Evolutionary conservation across 1,140 invertebrate genomes (phyloP), one percentile per base, ranked within the genome.

Genomic region (Prorops nasuta): DNA sequence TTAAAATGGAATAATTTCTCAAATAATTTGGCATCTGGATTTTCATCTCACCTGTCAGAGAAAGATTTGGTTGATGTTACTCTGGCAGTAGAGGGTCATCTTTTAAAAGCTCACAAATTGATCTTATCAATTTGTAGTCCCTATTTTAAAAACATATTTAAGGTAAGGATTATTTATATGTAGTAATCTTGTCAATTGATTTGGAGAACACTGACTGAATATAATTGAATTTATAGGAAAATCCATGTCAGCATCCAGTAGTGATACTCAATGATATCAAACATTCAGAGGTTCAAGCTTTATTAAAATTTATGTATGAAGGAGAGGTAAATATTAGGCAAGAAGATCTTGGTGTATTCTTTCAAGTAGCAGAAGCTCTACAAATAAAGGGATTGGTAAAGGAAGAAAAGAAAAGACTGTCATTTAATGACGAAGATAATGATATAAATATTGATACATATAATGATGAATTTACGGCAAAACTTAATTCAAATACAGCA

Each of bases 231-330:
- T 56, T 59, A 14, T 36, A 78, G 71, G 65, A 64, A 47, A 81
- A 83, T 67, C 80, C 80, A 7, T 81, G 80, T 44, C 76, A 81
- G 37, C 82, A 84, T 68, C 82, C 89, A 19, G 87, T 90, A 32
- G 87, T 92, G 65, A 91, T 92, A 77, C 80, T 93, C 69, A 90
- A 91, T 79, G 88, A 91, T 73, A 86, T 91, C 69, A 84, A 84
- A 72, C 85, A 87, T 72, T 78, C 80, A 50, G 87, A 89, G 56
- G 74, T 92, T 62, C 84, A 84, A 74, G 85, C 89, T 72, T 81
- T 92, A 60, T 81, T 92, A 62, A 86, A 88, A 66, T 92, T 92
- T 74, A 91, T 92, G 86, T 92, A 92, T 69, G 85, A 87, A 78
- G 90, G 90, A 56, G 88, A 91, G 80, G 89, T 91, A 40, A 90